Conservation (phyloP, 2,113 vertebrate species). For the Climacteris rufus region DNA sequence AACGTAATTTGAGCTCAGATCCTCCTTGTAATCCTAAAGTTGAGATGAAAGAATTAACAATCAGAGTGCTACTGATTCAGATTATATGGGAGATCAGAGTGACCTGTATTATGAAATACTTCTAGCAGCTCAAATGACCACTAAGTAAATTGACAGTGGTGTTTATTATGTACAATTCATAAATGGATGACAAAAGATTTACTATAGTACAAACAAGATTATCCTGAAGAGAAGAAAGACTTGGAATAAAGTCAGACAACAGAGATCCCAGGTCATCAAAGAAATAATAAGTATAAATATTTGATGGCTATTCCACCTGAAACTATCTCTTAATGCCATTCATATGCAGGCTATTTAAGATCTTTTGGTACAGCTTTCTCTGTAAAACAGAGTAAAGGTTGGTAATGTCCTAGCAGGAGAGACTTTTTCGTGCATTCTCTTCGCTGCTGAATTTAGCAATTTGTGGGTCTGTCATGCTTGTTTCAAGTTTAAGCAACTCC, state of each 20-base stretch:
- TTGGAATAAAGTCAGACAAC: background rate
- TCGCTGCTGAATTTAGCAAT: background rate
- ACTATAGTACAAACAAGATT: background rate
- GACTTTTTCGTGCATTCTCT: background rate
- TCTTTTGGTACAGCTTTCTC: background rate
- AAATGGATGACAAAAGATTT: background rate
- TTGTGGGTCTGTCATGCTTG: background rate
- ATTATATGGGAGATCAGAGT: background rate
- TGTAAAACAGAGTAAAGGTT: background rate
- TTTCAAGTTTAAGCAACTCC: background rate
- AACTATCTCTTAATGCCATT: background rate
- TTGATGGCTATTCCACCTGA: background rate
- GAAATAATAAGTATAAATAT: background rate
- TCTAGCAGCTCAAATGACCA: background rate
- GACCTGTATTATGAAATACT: background rate
- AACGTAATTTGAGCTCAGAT: constrained; percentile 13
- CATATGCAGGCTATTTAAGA: background rate
- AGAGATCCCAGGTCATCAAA: background rate
- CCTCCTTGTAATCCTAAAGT: background rate
- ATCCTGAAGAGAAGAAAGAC: background rate
- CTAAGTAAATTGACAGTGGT: background rate
- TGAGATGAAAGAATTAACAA: constrained; percentile 34
- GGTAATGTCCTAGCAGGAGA: background rate
- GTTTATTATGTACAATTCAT: background rate
- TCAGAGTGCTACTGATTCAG: background rate